A percentile compares a stretch with the other conserved stretches of the same genome.
These are phyloP conservation scores for Lophotis ruficrista DNA, from an alignment of 2,113 vertebrate genomes.

Conservation along the genomic window DNA sequence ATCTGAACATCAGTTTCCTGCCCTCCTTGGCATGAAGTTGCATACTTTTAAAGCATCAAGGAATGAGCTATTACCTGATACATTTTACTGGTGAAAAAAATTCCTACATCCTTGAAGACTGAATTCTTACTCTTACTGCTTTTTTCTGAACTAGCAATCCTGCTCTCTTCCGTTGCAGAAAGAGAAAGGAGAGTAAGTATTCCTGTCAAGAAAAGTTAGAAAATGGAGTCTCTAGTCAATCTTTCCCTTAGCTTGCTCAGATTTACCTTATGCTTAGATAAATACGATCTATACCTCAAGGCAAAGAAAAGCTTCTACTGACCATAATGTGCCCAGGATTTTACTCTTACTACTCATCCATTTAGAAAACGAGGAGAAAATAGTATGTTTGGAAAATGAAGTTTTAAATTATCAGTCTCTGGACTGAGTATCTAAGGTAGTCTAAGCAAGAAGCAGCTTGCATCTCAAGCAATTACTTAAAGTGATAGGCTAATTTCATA, in stretches of 20 bases:
- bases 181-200: not conserved
- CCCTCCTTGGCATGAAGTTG: not conserved
- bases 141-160: not conserved
- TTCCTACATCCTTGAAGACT: not conserved
- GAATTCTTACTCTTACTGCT: not conserved
- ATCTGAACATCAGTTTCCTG: not conserved
- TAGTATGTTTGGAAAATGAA: not conserved
- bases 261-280: not conserved
- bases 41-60: not conserved
- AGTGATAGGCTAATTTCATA: not conserved
- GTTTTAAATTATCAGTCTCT: not conserved
- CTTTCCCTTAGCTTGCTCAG: not conserved
- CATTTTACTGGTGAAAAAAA: not conserved
- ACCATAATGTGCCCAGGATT: not conserved
- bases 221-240: not conserved
- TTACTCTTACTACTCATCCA: not conserved
- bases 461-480: not conserved
- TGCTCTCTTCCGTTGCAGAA: not conserved
- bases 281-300: not conserved
- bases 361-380: conserved; percentile 7
- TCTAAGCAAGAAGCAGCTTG: not conserved
- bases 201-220: not conserved
- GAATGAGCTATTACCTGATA: not conserved
- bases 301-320: not conserved
- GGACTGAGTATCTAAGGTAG: not conserved